Conservation (phyloP, 2,113 vertebrate genomes). For the Saiga tatarica region DNA sequence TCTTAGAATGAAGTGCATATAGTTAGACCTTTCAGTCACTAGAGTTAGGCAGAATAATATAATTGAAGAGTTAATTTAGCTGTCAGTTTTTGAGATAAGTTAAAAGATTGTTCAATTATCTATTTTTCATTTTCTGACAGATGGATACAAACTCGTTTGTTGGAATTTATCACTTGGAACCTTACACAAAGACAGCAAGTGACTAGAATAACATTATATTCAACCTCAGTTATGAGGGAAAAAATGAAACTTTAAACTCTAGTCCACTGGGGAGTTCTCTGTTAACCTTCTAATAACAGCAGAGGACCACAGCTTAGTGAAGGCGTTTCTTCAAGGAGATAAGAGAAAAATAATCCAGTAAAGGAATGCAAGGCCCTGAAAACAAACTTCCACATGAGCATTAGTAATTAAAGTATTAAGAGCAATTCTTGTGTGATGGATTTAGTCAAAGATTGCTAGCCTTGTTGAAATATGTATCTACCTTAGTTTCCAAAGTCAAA, state of each 20-base stretch:
- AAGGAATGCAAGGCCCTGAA: background rate
- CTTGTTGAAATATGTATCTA: background rate
- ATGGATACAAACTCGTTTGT: background rate
- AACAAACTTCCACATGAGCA: background rate
- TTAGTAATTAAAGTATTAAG: background rate
- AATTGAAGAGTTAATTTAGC: background rate
- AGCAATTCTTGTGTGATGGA: background rate
- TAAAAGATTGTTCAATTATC: background rate
- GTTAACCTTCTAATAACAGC: constrained; percentile 24
- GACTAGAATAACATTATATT: background rate
- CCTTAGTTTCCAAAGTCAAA: constrained; percentile 29
- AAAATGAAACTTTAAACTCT: background rate
- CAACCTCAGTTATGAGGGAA: background rate
- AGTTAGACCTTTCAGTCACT: background rate
- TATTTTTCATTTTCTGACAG: constrained; percentile 34
- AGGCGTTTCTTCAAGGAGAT: background rate
- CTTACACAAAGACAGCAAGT: background rate
- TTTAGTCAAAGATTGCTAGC: background rate
- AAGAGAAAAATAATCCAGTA: background rate
- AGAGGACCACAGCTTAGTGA: background rate
- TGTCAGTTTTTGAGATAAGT: background rate
- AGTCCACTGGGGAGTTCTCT: background rate
- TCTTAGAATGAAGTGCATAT: background rate
- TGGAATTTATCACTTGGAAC: constrained; percentile 9
- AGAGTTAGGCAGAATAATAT: background rate